phyloP scores from a whole-genome alignment of 2,797 vertebrate species.

The Falco peregrinus region DNA sequence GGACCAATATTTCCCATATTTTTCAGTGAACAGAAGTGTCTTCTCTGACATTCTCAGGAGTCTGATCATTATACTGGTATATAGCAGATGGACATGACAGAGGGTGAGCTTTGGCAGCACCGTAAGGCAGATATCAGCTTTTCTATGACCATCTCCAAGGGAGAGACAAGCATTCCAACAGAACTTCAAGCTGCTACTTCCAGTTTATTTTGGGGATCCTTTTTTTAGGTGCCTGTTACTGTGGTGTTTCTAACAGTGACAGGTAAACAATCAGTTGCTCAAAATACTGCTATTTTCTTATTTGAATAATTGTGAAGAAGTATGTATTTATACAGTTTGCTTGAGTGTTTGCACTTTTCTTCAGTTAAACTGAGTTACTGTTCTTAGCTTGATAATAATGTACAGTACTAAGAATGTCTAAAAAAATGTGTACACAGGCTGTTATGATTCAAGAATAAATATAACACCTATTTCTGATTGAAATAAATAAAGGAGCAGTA shows the following conservation, averaged over 20 bases:
- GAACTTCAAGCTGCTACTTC: conserved; percentile 61
- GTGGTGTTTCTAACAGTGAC: neutral
- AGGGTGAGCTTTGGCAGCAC: conserved; percentile 65
- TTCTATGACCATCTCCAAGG: conserved; percentile 39
- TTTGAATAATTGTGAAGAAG: neutral
- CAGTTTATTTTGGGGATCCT: conserved; percentile 16
- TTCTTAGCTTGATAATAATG: neutral
- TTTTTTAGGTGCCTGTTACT: conserved; percentile 23
- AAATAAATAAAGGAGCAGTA: neutral
- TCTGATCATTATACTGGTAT: conserved; percentile 54
- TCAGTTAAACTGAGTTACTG: neutral
- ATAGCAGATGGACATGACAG: conserved; percentile 70
- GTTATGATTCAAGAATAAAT: neutral
- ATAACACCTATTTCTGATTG: neutral
- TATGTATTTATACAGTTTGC: neutral
- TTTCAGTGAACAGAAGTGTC: conserved; percentile 42
- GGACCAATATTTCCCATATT: conserved; percentile 13
- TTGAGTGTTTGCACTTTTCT: neutral
- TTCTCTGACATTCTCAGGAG: conserved; percentile 41
- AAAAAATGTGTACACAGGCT: neutral
- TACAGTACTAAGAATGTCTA: neutral
- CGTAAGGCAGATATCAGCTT: conserved; percentile 64
- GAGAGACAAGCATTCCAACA: conserved; percentile 49
- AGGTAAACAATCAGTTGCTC: neutral
- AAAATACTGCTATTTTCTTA: neutral